These are phyloP conservation scores for Probosciger aterrimus DNA, from an alignment of 2,113 vertebrate species.

Conservation along the genomic window DNA sequence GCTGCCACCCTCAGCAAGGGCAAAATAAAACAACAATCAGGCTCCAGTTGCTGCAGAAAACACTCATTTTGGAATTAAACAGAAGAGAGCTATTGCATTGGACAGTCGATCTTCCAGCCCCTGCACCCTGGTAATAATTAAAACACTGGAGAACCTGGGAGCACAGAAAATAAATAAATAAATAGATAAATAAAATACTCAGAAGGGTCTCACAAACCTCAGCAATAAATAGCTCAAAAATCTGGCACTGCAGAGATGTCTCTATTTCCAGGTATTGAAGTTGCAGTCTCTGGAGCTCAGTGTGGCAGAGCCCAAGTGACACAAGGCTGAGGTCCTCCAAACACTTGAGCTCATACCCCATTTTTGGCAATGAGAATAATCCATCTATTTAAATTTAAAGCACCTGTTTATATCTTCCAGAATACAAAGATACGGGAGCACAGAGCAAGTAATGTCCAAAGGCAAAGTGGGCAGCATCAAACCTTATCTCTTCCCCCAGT, in stretches of 20 bases:
- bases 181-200: neutral
- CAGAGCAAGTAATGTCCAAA: neutral
- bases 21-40: neutral
- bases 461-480: neutral
- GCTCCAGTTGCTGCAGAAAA: neutral
- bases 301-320: fast-evolving
- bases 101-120: neutral
- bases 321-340: neutral
- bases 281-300: neutral
- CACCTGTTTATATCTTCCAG: neutral
- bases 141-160: neutral
- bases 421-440: neutral
- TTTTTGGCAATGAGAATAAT: neutral
- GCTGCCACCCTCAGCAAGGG: neutral
- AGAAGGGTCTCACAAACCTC: neutral
- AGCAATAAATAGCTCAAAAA: neutral
- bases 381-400: neutral
- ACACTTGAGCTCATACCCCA: fast-evolving
- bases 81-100: neutral
- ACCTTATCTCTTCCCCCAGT: neutral
- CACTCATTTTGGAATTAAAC: neutral
- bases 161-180: fast-evolving
- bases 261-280: neutral
- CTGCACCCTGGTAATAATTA: fast-evolving
- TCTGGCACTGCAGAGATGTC: neutral